Base-by-base conservation (phyloP, 1,140 invertebrate species). In the Paraescarpia echinospica region DNA sequence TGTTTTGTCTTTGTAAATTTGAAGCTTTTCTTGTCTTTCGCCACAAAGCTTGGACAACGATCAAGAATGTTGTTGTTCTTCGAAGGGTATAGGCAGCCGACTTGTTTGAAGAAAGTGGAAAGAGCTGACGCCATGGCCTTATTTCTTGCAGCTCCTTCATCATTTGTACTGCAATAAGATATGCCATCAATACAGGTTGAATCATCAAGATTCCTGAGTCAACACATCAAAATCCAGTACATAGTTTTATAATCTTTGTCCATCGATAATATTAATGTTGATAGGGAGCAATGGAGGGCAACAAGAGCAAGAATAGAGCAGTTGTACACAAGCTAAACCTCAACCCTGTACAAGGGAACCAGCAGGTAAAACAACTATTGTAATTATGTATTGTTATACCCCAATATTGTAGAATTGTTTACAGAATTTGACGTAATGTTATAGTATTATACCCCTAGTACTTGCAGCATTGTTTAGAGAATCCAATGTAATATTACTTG, bases 51-150 rank as follows among this genome's bases (percentile, higher is more conserved):
- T 94, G 97, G 97, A 95, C 97, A 97, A 94, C 97, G 96, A 93
- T 98, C 98, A 33, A 98, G 95, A 33, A 97, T 91, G 91, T 94
- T 95, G 93, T 95, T 95, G 89, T 94, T 93, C 34, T 91, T 89
- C 8, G 96, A 92, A 96, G 96, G 91, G 96, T 97, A 95, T 97
- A 93, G 96, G 35, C 97, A 95, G 93, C 97, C 97, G 96, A 98
- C 98, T 92, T 97, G 96, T 96, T 98, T 97, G 94, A 98, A 96
- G 93, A 98, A 97, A 1, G 98, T 98, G 77, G 98, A 97, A 9
- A 98, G 95, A 90, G 98, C 97, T 94, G 97, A 98, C 41, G 97
- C 97, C 77, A 97, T 97, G 18, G 98, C 98, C 94, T 97, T 97
- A 90, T 97, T 97, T 91, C 97, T 96, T 33, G 96, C 95, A 94